Evolutionary conservation across 2,113 vertebrate species (phyloP).

Genomic region (Phaetusa simplex): DNA sequence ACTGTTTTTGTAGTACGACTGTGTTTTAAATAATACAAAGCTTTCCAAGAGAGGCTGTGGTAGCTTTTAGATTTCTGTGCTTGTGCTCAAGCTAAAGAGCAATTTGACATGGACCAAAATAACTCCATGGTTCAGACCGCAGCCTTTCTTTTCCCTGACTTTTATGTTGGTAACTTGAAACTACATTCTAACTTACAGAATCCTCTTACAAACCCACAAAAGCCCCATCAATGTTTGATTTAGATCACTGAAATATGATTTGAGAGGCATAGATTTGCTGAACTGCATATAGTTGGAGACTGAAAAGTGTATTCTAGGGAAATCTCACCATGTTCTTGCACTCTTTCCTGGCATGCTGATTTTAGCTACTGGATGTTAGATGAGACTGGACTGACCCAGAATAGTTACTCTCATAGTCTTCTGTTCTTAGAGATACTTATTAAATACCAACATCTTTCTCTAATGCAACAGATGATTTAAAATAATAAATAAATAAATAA

Average conservation of each 20-base stretch:
- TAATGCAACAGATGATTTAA: neutral
- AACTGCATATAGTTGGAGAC: neutral
- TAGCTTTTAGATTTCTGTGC: neutral
- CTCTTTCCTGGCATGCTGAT: neutral
- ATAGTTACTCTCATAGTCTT: neutral
- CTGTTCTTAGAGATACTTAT: neutral
- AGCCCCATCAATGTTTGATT: neutral
- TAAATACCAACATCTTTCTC: neutral
- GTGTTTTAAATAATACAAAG: constrained; percentile 22
- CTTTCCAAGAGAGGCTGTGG: neutral
- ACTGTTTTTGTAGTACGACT: neutral
- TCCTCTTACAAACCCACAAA: neutral
- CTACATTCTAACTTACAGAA: neutral
- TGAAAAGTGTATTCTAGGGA: neutral
- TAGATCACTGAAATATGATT: neutral
- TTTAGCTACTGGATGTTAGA: neutral
- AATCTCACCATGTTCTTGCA: neutral
- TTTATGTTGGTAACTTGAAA: neutral
- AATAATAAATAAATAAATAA: neutral
- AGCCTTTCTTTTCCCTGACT: neutral
- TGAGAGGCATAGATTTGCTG: neutral
- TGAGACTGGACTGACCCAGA: neutral
- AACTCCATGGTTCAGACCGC: neutral
- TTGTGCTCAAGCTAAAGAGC: neutral
- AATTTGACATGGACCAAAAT: constrained; percentile 10